Evolutionary conservation across 2,888 invertebrate species (phyloP), one percentile per base, ranked within the genome.

Genomic region (Ditula angustiorana): DNA sequence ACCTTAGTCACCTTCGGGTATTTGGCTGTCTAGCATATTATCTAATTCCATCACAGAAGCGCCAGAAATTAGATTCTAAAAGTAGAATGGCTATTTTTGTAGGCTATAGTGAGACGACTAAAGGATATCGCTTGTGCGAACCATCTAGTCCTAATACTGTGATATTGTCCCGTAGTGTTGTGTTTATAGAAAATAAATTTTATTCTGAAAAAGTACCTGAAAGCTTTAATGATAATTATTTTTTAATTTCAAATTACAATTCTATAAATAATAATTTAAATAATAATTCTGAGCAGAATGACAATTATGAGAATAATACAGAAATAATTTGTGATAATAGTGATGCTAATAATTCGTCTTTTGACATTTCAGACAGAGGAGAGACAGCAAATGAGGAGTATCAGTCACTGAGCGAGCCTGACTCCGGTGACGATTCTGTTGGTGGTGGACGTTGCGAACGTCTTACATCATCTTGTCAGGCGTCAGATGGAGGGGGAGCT

Each of bases 11-110:
- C 28, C 46, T 63, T 2, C 24, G 46, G 24, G 58, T 63, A 11
- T 63, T 63, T 58, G 58, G 64, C n/a, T 63, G 37, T 5, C n/a
- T 16, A n/a, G 33, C 33, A 33, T 33, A 33, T 33, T 33, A 8
- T 33, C 33, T 33, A 8, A 33, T 5, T 33, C 33, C 33, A 8
- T 8, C 5, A 33, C 33, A 33, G 33, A 33, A 33, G 8, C 33
- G 33, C 33, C 33, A 33, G 8, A 33, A 33, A 33, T 33, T 33
- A 11, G 33, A 33, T 8, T 2, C n/a, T 2, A 33, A 33, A n/a
- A 8, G 33, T n/a, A 33, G 8, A 33, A 11, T 33, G 33, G 33
- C 33, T 33, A 33, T 33, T 33, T 33, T 33, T 33, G 33, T 33
- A 5, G 33, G 33, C 5, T 33, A 33, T 11, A 33, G 33, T n/a